Evolutionary conservation across 2,113 vertebrate genomes (phyloP), one percentile per base, ranked within the genome.

Genomic region (Microcebus ravelobensis): DNA sequence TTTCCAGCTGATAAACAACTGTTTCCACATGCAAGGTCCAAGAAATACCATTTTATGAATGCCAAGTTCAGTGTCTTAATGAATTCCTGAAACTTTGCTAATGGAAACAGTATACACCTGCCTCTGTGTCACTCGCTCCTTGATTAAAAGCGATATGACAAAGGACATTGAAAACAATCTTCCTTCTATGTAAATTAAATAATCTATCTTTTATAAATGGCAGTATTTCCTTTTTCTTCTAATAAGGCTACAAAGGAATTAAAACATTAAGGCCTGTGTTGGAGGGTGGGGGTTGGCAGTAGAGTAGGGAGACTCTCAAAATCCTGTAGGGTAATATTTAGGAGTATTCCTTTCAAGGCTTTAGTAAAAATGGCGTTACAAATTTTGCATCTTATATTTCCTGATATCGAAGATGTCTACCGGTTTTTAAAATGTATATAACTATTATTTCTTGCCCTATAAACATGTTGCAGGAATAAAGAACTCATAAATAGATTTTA

Each of bases 41-140:
- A 84, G 73, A 90, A 65, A n/a, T 86, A 70, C 7, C 18, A 36
- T 21, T 52, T 88, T 63, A 59, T 6, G 39, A 48, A 82, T 88
- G 87, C 71, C 94, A 94, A 88, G 39, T 92, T 82, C 48, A 65
- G 55, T 68, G 34, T 84, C 82, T 94, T 94, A 82, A 90, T 97
- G 34, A 91, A 85, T 89, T 90, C 7, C 63, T 94, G 63, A 91
- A 79, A 50, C 77, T 27, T 82, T 94, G 52, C 74, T 94, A 90
- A 94, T 96, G 59, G 39, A 94, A 94, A 67, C 34, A 90, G 42
- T 25, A 9, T 34, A 86, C 5, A 20, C 92, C 55, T 97, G 90
- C 59, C 6, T 92, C 42, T 98, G 42, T 90, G 29, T 63, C 48
- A 74, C 20, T 82, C 18, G 31, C 52, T 88, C 50, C 67, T 39